Percentiles rank a stretch among this genome's conserved stretches.
phyloP scores from a whole-genome alignment of 2,797 vertebrate species.

The Leptodactylus fallax region DNA sequence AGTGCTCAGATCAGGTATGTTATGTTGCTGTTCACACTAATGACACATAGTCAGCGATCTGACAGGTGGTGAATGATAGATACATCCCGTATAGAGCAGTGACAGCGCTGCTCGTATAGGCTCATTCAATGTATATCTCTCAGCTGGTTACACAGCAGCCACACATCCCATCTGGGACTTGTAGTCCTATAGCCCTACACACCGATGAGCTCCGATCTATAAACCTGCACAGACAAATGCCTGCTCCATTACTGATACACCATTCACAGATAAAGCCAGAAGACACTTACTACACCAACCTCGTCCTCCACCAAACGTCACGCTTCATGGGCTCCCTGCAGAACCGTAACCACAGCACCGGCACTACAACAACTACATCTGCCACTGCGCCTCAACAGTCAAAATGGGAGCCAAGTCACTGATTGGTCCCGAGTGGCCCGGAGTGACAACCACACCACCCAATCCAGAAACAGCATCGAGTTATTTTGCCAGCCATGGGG shows the following conservation, averaged over 20 bases:
- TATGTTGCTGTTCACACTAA: no score
- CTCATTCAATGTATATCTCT: no score
- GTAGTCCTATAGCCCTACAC: neutral
- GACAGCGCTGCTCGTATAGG: no score
- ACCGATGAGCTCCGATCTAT: no score
- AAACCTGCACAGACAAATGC: no score
- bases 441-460: neutral
- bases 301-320: neutral
- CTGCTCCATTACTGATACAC: no score
- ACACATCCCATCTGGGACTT: neutral
- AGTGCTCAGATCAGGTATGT: no score
- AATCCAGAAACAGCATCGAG: constrained; percentile 54
- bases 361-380: neutral
- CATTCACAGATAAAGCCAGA: no score
- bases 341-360: neutral
- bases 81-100: no score
- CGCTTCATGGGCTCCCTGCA: neutral
- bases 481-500: neutral
- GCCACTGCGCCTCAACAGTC: constrained; percentile 43
- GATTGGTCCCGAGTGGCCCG: constrained; percentile 63
- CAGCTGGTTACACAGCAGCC: no score
- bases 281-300: neutral
- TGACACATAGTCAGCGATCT: no score
- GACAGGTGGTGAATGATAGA: no score
- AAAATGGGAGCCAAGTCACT: accelerated